Base-by-base conservation (phyloP, 2,888 invertebrate species). In the Griposia aprilina region DNA sequence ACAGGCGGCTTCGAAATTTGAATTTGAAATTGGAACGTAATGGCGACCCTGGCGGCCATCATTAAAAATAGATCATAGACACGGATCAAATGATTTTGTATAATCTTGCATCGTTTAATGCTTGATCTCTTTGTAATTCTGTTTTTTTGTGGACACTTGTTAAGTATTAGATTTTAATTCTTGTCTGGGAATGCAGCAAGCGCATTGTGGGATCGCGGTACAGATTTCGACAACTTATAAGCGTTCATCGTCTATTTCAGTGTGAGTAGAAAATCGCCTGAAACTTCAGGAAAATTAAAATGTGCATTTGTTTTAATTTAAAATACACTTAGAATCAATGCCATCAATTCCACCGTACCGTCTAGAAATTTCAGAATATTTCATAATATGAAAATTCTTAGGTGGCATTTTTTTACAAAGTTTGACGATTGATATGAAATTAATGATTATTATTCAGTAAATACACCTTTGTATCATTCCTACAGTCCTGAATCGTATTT, bases 61-160 rank as follows among this genome's bases (percentile, higher is more conserved):
- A 95, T 95, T 95, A 95, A 94, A 95, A 95, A 94, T 94, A 95
- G 94, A 95, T 95, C 95, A 95, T 94, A 95, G 94, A 88, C 90
- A 71, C 74, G 83, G 85, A 91, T 90, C 87, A 90, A 90, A 91
- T 92, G 92, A 93, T 94, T 93, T 94, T 91, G 92, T 92, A 91
- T 87, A 90, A 90, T 90, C 86, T 90, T 87, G 75, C 88, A 85
- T 87, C 84, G 92, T 91, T 93, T 93, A 91, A 91, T 90, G 88
- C 88, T 87, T 91, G 90, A 92, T 93, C 91, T 92, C 90, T 90
- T 90, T 90, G 90, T 92, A 92, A 92, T 92, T 83, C 76, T 74
- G 69, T 79, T 78, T 90, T 90, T 88, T 81, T 41, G 76, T 74
- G 45, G 57, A 78, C 23, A 66, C 26, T 71, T 79, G 73, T 74